Evolutionary conservation across 1,140 invertebrate genomes (phyloP).

Genomic region (Nomia melanderi): DNA sequence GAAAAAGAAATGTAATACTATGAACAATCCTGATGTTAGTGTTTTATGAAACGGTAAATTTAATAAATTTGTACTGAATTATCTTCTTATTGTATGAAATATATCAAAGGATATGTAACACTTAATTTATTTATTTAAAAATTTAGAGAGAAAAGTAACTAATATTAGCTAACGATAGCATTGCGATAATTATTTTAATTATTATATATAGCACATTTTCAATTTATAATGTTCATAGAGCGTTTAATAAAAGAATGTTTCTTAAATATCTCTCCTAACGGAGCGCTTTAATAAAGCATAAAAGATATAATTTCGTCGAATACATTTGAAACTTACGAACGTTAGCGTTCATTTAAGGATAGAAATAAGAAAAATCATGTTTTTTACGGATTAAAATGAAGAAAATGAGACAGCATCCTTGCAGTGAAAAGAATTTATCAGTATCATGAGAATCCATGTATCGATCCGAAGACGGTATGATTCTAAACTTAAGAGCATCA

Average conservation of each 20-base stretch:
- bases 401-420: constrained; percentile 23
- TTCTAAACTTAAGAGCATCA: constrained; percentile 20
- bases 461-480: constrained; percentile 27
- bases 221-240: neutral
- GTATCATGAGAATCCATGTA: constrained; percentile 9
- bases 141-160: neutral
- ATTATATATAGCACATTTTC: neutral
- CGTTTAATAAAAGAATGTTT: neutral
- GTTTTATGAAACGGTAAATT: neutral
- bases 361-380: neutral
- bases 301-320: neutral
- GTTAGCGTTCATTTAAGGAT: too few relatives aligned
- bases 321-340: neutral
- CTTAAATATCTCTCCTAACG: constrained; percentile 4
- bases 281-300: constrained; percentile 10
- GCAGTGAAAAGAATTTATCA: constrained; percentile 3
- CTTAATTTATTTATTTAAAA: neutral
- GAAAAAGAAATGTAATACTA: constrained; percentile 15
- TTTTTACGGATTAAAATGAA: neutral
- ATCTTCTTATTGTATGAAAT: neutral
- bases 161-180: neutral
- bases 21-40: neutral
- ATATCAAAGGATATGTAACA: neutral
- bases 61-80: neutral
- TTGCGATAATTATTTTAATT: neutral